A percentile compares a stretch with the other conserved stretches of the same genome.
phyloP scores from a whole-genome alignment of 1,140 invertebrate species.

The Tachypleus tridentatus region DNA sequence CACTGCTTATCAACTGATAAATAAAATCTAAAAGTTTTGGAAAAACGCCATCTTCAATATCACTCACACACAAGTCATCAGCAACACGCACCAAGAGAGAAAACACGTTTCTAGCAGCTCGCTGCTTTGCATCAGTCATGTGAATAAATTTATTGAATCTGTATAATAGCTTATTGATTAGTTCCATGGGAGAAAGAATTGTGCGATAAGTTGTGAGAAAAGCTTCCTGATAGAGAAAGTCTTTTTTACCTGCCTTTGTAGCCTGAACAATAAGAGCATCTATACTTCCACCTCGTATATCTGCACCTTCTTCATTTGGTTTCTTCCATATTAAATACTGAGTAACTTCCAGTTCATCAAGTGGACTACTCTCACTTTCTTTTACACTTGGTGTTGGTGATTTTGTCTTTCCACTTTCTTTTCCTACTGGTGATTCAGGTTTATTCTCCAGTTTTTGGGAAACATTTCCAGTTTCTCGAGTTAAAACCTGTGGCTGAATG shows the following conservation, averaged over 20 bases:
- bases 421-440: not conserved
- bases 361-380: conserved; percentile 29
- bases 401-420: too few species aligned
- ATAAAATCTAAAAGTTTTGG: conserved; percentile 66
- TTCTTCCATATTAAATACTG: conserved; percentile 64
- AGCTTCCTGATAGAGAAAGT: conserved; percentile 90
- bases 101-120: conserved; percentile 72
- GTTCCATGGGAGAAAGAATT: conserved; percentile 74
- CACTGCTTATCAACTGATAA: conserved; percentile 68
- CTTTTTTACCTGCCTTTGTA: conserved; percentile 83
- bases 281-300: conserved; percentile 75
- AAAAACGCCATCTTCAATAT: conserved; percentile 43
- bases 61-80: conserved; percentile 75
- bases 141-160: conserved; percentile 68
- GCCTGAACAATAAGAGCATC: conserved; percentile 88
- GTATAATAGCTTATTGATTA: conserved; percentile 75
- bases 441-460: not conserved
- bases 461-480: too few species aligned
- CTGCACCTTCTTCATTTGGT: conserved; percentile 62
- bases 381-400: too few species aligned
- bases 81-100: conserved; percentile 81
- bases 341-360: conserved; percentile 68
- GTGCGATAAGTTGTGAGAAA: conserved; percentile 94
- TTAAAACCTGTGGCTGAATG: too few species aligned
- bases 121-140: conserved; percentile 42